A percentile compares a stretch with the other conserved stretches of the same genome.
Conservation (phyloP, 2,797 vertebrate species). For the Trematomus bernacchii region DNA sequence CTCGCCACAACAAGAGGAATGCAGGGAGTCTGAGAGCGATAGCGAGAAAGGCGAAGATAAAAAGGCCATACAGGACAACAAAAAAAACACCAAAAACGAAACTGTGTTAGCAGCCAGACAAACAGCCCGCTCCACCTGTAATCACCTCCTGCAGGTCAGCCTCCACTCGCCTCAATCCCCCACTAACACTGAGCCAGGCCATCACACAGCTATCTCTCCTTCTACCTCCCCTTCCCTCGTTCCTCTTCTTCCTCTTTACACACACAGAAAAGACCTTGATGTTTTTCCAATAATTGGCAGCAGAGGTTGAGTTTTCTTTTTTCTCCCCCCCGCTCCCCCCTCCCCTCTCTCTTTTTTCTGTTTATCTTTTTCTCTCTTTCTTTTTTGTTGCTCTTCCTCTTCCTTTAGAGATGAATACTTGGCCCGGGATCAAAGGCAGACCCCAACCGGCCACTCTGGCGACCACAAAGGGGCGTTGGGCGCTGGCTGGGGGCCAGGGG, state of each 20-base stretch:
- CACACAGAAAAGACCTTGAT: slow-evolving; percentile 87
- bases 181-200: slow-evolving; percentile 67
- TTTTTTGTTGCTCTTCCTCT: slow-evolving; percentile 80
- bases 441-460: slow-evolving; percentile 88
- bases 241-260: slow-evolving; percentile 76
- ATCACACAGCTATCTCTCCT: slow-evolving; percentile 68
- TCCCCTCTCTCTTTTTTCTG: slow-evolving; percentile 29
- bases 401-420: slow-evolving; percentile 96
- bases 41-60: slow-evolving; percentile 39
- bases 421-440: slow-evolving; percentile 93
- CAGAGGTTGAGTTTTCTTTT: slow-evolving; percentile 83
- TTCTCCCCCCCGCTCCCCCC: background rate
- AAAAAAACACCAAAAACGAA: slow-evolving; percentile 21
- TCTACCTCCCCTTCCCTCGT: slow-evolving; percentile 49
- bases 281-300: slow-evolving; percentile 97
- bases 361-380: slow-evolving; percentile 50
- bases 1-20: slow-evolving; percentile 34
- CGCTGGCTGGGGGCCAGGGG: slow-evolving; percentile 87
- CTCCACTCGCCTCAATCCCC: slow-evolving; percentile 61
- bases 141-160: slow-evolving; percentile 77
- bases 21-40: slow-evolving; percentile 50
- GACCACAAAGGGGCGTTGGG: slow-evolving; percentile 89
- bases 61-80: slow-evolving; percentile 26
- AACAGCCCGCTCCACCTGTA: slow-evolving; percentile 71
- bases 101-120: slow-evolving; percentile 55